Evolutionary conservation across 2,113 vertebrate genomes (phyloP).

Genomic region (Cheirogaleus medius): DNA sequence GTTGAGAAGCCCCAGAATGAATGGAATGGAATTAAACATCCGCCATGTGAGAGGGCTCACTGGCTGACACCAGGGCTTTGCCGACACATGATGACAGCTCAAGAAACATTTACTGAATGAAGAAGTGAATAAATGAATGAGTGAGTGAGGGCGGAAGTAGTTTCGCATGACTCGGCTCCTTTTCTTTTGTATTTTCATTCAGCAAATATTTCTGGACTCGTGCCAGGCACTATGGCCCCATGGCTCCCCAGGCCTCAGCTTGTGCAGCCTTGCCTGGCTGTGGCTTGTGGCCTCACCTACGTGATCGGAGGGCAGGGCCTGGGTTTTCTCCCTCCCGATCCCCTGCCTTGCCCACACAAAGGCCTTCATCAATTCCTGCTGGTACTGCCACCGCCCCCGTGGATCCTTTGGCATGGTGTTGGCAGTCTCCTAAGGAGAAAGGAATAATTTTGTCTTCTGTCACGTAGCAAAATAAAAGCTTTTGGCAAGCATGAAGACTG

Average conservation of each 20-base stretch:
- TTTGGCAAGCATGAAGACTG: constrained; percentile 65
- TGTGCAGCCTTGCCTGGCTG: neutral
- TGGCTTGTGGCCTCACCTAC: neutral
- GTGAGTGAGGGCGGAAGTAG: neutral
- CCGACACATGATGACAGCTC: neutral
- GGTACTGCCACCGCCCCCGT: neutral
- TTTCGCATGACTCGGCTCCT: neutral
- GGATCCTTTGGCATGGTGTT: constrained; percentile 4
- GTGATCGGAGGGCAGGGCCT: neutral
- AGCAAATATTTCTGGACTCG: neutral
- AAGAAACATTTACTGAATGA: neutral
- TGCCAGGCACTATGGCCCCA: rapidly evolving
- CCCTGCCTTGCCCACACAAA: neutral
- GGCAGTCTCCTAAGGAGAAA: constrained; percentile 70
- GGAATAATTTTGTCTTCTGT: constrained; percentile 66
- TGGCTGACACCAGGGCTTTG: neutral
- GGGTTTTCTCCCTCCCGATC: neutral
- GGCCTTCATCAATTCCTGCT: neutral
- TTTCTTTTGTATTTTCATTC: neutral
- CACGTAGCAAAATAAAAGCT: constrained; percentile 74
- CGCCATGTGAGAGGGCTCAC: neutral
- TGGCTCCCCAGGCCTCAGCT: neutral
- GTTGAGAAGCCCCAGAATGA: constrained; percentile 36
- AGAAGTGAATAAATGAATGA: neutral
- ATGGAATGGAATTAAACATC: constrained; percentile 25